Conservation (phyloP, 2,888 invertebrate species). For the Panopea generosa region DNA sequence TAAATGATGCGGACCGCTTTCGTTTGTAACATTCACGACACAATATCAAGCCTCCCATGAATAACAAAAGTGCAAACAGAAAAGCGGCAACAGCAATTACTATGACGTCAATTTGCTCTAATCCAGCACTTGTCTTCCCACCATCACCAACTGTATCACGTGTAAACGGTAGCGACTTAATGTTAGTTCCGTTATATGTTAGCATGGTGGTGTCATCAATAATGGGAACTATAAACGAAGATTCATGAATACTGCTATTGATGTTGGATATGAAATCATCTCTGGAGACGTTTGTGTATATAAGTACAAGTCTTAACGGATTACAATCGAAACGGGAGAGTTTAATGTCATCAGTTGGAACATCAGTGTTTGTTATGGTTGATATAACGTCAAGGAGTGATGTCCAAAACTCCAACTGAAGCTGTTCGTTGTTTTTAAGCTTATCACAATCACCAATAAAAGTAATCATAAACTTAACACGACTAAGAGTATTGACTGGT, state of each 20-base stretch:
- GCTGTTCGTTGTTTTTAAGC: conserved; percentile 23
- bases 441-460: conserved; percentile 53
- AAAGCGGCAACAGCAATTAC: conserved; percentile 73
- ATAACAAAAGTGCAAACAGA: conserved; percentile 67
- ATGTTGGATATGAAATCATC: conserved; percentile 2
- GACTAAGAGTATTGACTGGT: no score
- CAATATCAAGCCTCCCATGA: conserved; percentile 65
- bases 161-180: not conserved
- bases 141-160: not conserved
- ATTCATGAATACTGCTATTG: conserved; percentile 8
- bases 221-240: conserved; percentile 48
- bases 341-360: conserved; percentile 37
- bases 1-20: conserved; percentile 72
- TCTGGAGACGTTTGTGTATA: conserved; percentile 9
- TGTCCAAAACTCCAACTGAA: conserved; percentile 60
- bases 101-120: conserved; percentile 71
- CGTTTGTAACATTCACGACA: conserved; percentile 70
- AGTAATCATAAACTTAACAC: conserved; percentile 16
- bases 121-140: not conserved
- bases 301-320: conserved; percentile 46
- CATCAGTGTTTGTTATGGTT: conserved; percentile 18
- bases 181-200: conserved; percentile 32
- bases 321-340: conserved; percentile 56
- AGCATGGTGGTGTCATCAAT: conserved; percentile 47
- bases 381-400: conserved; percentile 51